phyloP scores from a whole-genome alignment of 2,113 vertebrate genomes.

The Myotis lucifugus region DNA sequence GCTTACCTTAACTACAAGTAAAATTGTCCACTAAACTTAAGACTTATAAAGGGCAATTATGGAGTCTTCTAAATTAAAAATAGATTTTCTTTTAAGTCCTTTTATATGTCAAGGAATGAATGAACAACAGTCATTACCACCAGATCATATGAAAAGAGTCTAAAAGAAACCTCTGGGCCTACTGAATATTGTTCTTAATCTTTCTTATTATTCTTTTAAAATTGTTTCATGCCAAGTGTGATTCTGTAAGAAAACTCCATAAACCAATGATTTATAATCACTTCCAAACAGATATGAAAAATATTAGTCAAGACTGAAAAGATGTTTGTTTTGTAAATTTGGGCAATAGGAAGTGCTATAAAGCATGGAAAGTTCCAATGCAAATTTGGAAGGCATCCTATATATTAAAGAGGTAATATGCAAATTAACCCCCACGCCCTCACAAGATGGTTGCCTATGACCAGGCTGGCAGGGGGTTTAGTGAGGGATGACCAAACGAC shows the following conservation, averaged over 20 bases:
- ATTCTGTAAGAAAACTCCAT: conserved; percentile 46
- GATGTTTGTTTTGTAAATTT: background rate
- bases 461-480: no score
- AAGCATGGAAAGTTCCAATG: background rate
- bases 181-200: background rate
- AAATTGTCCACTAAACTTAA: background rate
- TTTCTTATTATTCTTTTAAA: conserved; percentile 30
- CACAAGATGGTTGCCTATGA: no score
- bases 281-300: background rate
- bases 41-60: background rate
- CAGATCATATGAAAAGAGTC: conserved; percentile 14
- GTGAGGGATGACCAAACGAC: no score
- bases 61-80: conserved; percentile 25
- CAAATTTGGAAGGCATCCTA: background rate
- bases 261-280: conserved; percentile 6
- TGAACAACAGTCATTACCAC: background rate
- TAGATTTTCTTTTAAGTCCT: conserved; percentile 19
- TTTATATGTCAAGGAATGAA: conserved; percentile 19
- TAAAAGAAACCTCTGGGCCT: conserved; percentile 14
- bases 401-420: no score
- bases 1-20: background rate
- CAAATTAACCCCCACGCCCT: no score
- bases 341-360: background rate
- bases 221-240: background rate
- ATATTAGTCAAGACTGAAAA: background rate